A percentile compares a stretch with the other conserved stretches of the same genome.
Conservation (phyloP, 2,113 vertebrate genomes). For the Aythya baeri region DNA sequence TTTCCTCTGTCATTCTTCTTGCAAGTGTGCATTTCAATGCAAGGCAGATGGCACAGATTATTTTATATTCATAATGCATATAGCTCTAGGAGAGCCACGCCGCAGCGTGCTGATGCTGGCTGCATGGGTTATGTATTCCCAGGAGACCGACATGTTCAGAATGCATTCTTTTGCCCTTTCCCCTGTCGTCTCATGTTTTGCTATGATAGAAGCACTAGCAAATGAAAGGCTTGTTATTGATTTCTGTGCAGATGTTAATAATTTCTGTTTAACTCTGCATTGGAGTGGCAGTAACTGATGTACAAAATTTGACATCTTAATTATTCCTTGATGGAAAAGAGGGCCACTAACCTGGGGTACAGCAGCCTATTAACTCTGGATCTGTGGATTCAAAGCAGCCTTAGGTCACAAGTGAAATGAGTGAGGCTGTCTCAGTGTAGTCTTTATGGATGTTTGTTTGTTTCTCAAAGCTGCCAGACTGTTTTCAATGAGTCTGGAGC, state of each 20-base stretch:
- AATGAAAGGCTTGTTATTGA: slow-evolving; percentile 60
- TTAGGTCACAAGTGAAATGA: slow-evolving; percentile 13
- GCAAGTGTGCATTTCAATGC: not conserved
- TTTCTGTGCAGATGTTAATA: slow-evolving; percentile 64
- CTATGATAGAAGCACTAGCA: slow-evolving; percentile 41
- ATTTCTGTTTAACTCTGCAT: slow-evolving; percentile 21
- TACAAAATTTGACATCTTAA: slow-evolving; percentile 49
- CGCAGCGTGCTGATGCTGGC: slow-evolving; percentile 24
- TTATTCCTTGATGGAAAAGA: slow-evolving; percentile 51
- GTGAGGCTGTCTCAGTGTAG: not conserved
- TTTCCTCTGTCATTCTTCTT: slow-evolving; percentile 12
- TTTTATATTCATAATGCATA: slow-evolving; percentile 31
- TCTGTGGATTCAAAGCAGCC: slow-evolving; percentile 21
- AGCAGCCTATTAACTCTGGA: not conserved
- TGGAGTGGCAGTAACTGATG: not conserved
- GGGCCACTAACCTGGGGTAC: not conserved
- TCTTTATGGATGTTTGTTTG: not conserved
- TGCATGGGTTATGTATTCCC: slow-evolving; percentile 36
- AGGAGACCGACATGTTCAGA: slow-evolving; percentile 27
- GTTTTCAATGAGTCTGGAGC: not conserved
- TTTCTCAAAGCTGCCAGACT: not conserved
- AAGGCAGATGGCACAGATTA: slow-evolving; percentile 2
- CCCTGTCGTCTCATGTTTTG: not conserved
- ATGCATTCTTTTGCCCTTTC: slow-evolving; percentile 35
- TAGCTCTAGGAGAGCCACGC: not conserved